These are phyloP conservation scores for Danaus chrysippus DNA, from an alignment of 2,888 invertebrate species.

Conservation along the genomic window DNA sequence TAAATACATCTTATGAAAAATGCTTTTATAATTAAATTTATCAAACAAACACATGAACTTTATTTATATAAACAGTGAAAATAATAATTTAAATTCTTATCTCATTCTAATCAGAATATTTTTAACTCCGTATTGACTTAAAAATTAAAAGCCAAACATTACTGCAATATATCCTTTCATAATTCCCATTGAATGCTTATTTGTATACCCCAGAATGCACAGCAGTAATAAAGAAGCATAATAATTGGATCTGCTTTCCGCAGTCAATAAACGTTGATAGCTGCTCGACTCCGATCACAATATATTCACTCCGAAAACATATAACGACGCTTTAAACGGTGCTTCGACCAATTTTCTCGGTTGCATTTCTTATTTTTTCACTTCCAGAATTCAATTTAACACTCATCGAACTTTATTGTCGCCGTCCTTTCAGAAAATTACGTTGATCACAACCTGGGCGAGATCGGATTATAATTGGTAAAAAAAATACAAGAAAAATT, in stretches of 20 bases:
- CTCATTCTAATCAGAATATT: too few relatives aligned
- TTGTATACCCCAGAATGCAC: conserved; percentile 44
- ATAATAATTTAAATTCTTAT: too few relatives aligned
- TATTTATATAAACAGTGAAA: too few relatives aligned
- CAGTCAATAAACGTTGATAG: conserved; percentile 60
- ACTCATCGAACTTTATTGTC: conserved; percentile 68
- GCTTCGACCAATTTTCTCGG: conserved; percentile 69
- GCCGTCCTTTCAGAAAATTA: conserved; percentile 53
- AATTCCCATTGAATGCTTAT: conserved; percentile 22
- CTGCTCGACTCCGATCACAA: conserved; percentile 54
- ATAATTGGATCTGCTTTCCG: conserved; percentile 54
- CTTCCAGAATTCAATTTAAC: conserved; percentile 76
- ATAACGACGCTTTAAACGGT: conserved; percentile 76
- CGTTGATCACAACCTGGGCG: conserved; percentile 60
- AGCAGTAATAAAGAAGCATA: conserved; percentile 48
- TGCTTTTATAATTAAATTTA: too few relatives aligned
- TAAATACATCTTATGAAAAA: too few relatives aligned
- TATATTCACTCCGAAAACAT: conserved; percentile 66
- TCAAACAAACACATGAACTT: too few relatives aligned
- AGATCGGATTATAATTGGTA: conserved; percentile 60
- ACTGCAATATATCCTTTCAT: neutral
- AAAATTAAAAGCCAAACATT: neutral
- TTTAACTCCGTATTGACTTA: too few relatives aligned
- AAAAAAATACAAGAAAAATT: conserved; percentile 62
- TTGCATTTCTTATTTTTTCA: conserved; percentile 70